Conservation (phyloP, 2,888 invertebrate genomes). For the Heliconius aoede region DNA sequence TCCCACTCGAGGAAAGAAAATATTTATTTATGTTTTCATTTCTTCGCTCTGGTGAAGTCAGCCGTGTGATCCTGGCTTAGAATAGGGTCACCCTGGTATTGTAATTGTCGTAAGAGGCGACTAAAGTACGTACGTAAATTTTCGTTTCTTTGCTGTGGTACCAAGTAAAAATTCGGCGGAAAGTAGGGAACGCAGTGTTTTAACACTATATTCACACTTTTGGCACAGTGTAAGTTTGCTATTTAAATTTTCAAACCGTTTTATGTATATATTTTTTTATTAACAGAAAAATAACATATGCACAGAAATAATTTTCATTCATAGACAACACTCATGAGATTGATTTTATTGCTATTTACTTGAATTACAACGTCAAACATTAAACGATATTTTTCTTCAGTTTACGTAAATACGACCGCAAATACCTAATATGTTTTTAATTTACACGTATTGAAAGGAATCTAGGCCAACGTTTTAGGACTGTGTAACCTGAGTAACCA, state of each 20-base stretch:
- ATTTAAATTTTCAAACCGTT: not conserved
- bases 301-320: not conserved
- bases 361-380: not conserved
- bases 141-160: no score
- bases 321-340: not conserved
- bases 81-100: no score
- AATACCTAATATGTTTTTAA: not conserved
- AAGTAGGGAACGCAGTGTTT: no score
- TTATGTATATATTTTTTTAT: not conserved
- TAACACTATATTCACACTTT: not conserved
- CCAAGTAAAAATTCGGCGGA: no score
- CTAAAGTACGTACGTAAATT: no score
- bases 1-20: no score
- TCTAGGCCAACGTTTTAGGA: constrained; percentile 13
- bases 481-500: constrained; percentile 16
- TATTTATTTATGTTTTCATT: no score
- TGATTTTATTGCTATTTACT: not conserved
- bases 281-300: not conserved
- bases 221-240: not conserved
- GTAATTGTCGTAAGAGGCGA: no score
- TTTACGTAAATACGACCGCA: not conserved
- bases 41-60: no score
- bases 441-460: constrained; percentile 2
- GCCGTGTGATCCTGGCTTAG: no score
- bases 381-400: not conserved